phyloP scores from a whole-genome alignment of 2,113 vertebrate genomes.

The Notothenia rossii region DNA sequence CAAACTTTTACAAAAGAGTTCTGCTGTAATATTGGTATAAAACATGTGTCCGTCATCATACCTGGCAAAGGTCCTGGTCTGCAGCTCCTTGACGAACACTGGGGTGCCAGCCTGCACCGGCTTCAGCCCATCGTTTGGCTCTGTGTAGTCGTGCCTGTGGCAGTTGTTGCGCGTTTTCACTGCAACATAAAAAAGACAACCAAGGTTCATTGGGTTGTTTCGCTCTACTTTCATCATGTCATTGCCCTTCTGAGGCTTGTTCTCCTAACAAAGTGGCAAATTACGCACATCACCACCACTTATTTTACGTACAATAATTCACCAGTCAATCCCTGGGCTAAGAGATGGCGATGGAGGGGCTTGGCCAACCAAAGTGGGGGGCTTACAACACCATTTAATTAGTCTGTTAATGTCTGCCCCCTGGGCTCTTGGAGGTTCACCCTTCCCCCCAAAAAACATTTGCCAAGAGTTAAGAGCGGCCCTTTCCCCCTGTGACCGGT shows the following conservation, averaged over 20 bases:
- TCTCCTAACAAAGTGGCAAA: constrained; percentile 22
- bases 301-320: constrained; percentile 23
- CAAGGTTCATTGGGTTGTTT: neutral
- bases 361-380: constrained; percentile 51
- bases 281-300: constrained; percentile 36
- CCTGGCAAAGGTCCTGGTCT: constrained; percentile 91
- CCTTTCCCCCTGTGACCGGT: constrained; percentile 28
- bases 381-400: constrained; percentile 69
- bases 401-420: constrained; percentile 66
- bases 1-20: too few relatives aligned
- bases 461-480: constrained; percentile 26
- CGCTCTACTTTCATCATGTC: neutral
- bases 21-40: too few relatives aligned
- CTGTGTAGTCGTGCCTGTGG: constrained; percentile 98
- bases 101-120: constrained; percentile 96
- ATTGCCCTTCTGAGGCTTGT: neutral
- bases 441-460: constrained; percentile 22
- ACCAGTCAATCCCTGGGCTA: constrained; percentile 33
- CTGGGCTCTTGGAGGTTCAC: constrained; percentile 42
- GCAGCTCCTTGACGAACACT: constrained; percentile 91
- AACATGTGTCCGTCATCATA: too few relatives aligned
- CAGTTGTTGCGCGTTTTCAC: constrained; percentile 98
- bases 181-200: constrained; percentile 63
- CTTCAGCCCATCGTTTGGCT: constrained; percentile 90
- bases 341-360: constrained; percentile 16